A percentile compares a stretch with the other conserved stretches of the same genome.
phyloP scores from a whole-genome alignment of 2,888 invertebrate species.

The Pristionchus exspectatus region DNA sequence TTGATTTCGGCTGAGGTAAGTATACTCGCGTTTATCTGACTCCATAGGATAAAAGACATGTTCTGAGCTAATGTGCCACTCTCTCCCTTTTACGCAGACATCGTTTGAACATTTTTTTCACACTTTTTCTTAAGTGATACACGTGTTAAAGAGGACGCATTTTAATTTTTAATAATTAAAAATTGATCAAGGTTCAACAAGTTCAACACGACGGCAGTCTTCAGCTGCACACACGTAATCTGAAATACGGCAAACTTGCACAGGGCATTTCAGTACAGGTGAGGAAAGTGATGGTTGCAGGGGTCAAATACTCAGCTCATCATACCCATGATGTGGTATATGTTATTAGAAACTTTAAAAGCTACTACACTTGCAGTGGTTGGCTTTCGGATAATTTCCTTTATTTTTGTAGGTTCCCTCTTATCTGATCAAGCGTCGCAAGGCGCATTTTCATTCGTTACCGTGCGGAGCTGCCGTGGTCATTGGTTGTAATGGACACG shows the following conservation, averaged over 20 bases:
- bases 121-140: too few species aligned
- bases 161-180: constrained; percentile 79
- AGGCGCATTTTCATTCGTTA: constrained; percentile 95
- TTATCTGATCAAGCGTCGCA: constrained; percentile 91
- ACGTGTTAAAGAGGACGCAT: too few species aligned
- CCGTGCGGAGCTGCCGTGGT: constrained; percentile 93
- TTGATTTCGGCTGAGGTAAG: constrained; percentile 87
- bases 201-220: constrained; percentile 92
- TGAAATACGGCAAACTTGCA: constrained; percentile 94
- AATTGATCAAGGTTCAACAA: constrained; percentile 89
- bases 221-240: constrained; percentile 93
- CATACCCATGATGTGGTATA: too few species aligned
- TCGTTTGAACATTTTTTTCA: too few species aligned
- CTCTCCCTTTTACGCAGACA: too few species aligned
- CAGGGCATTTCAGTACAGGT: constrained; percentile 75
- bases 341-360: too few species aligned
- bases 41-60: too few species aligned
- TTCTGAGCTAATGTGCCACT: too few species aligned
- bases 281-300: not conserved
- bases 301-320: too few species aligned
- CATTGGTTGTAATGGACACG: constrained; percentile 92
- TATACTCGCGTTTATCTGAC: too few species aligned
- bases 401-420: constrained; percentile 90
- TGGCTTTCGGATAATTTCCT: too few species aligned
- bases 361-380: too few species aligned